Conservation (phyloP, 2,888 invertebrate species). For the Synanthedon andrenaeformis region DNA sequence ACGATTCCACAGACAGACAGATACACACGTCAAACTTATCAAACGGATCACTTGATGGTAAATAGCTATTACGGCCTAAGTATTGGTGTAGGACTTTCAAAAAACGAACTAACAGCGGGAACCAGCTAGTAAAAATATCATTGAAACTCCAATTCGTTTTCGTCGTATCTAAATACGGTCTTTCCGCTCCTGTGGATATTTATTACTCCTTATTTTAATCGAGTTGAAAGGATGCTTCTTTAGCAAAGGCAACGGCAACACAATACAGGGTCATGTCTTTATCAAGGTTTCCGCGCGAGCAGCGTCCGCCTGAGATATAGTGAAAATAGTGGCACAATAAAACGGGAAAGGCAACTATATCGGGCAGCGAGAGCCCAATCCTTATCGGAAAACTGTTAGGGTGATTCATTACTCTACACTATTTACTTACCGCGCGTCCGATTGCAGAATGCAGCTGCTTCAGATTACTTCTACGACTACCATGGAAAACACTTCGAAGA, state of each 20-base stretch:
- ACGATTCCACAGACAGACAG: no score
- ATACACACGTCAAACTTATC: no score
- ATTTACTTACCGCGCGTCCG: conserved; percentile 38
- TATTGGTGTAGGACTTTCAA: no score
- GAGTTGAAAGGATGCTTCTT: neutral
- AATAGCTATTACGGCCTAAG: no score
- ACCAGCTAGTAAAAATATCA: no score
- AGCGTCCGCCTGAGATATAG: conserved; percentile 55
- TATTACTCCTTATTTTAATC: neutral
- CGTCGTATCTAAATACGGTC: no score
- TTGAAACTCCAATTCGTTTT: no score
- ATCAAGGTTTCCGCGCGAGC: conserved; percentile 62
- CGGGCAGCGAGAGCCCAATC: conserved; percentile 35
- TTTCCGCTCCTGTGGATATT: no score
- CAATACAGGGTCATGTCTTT: conserved; percentile 36
- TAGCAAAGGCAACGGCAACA: neutral
- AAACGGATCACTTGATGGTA: no score
- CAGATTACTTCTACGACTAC: conserved; percentile 11
- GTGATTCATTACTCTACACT: conserved; percentile 53
- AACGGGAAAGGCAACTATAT: conserved; percentile 37
- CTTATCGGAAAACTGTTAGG: conserved; percentile 62
- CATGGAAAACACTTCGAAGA: no score
- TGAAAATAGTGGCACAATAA: conserved; percentile 65
- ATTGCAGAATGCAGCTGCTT: conserved; percentile 14
- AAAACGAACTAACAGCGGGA: no score